Evolutionary conservation across 1,140 invertebrate genomes (phyloP), one percentile per base, ranked within the genome.

Genomic region (Drosophila bocki): DNA sequence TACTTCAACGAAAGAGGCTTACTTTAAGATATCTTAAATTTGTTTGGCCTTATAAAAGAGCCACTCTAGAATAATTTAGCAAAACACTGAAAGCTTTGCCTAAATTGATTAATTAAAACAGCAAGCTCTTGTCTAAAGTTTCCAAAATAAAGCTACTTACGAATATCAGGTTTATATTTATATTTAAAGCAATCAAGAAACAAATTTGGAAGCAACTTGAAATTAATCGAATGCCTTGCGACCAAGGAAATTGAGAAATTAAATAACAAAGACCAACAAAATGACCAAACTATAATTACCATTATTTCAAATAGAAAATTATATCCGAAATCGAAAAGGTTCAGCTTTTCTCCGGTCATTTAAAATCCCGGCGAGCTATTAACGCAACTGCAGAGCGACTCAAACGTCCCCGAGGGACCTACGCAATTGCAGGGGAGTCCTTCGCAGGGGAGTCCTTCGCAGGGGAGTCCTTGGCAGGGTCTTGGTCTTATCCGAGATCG

Each of bases 401-500:
- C 58, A 64, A 65, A 17, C 41, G 53, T 22, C 44, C 68, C 33
- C 57, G 11, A 19, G 51, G 60, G 59, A 74, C 50, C 19, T 58
- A 62, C 57, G 71, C 72, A 76, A 61, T 42, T 61, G 32, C 42
- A 53, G 54, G 41, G 22, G 13, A 71, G 72, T 54, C 60, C 61
- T 80, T 61, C 26, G 19, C 70, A 1, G 54, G 41, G 22, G 13
- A 71, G 72, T 54, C 60, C 61, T 80, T 61, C 29, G 19, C 70
- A 1, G 35, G 35, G 19, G 5, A 39, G 53, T 56, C 53, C 53
- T 56, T 56, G 35, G 19, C 33, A 22, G 51, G 54, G 57, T 64
- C 69, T 63, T 48, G 51, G 75, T 44, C 77, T 76, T 80, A 80
- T 77, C 61, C 44, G 50, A 71, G 78, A 77, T 84, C 71, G 81